These are phyloP conservation scores for Drosophila sp. DNA, from an alignment of 1,140 invertebrate species.

Conservation along the genomic window DNA sequence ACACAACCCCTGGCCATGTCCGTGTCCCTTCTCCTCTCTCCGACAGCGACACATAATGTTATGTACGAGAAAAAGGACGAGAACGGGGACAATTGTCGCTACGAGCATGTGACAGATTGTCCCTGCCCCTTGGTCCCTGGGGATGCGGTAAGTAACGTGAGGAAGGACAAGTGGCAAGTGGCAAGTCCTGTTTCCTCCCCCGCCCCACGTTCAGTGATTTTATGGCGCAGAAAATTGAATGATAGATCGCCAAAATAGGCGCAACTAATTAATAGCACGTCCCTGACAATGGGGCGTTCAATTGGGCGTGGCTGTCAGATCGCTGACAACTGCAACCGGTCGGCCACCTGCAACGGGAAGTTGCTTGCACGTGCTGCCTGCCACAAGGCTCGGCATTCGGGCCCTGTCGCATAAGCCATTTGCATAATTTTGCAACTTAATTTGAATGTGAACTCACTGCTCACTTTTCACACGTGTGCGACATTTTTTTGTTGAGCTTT, in stretches of 20 bases:
- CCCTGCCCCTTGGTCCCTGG: constrained; percentile 4
- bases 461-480: constrained; percentile 67
- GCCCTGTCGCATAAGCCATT: constrained; percentile 45
- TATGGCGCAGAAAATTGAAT: constrained; percentile 81
- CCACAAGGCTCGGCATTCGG: constrained; percentile 6
- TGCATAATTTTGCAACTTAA: constrained; percentile 75
- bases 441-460: constrained; percentile 57
- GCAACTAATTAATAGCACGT: constrained; percentile 75
- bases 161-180: constrained; percentile 53
- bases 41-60: constrained; percentile 27
- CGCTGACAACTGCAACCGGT: neutral
- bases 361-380: constrained; percentile 31
- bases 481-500: constrained; percentile 58
- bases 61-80: neutral
- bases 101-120: constrained; percentile 69
- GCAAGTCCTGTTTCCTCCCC: constrained; percentile 41
- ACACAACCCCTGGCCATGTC: neutral
- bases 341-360: constrained; percentile 67
- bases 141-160: constrained; percentile 24
- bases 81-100: neutral
- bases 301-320: constrained; percentile 60
- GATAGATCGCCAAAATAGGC: constrained; percentile 79
- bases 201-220: constrained; percentile 48
- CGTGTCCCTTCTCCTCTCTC: neutral
- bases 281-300: constrained; percentile 52